These are phyloP conservation scores for Microcebus tavaratra DNA, from an alignment of 2,113 vertebrate species.

Conservation along the genomic window DNA sequence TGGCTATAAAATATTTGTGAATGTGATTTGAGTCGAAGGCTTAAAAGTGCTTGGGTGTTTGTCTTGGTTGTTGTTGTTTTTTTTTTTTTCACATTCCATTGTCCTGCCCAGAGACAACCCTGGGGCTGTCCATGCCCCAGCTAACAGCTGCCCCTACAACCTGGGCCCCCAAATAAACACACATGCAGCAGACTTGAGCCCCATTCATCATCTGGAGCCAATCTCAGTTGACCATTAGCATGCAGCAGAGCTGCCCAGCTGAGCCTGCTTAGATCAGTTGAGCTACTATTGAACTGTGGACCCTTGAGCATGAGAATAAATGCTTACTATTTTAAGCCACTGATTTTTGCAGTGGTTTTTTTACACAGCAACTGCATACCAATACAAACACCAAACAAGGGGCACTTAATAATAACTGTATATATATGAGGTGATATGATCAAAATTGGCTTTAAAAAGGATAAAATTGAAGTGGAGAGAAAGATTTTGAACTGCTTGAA, in stretches of 20 bases:
- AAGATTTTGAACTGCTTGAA: not conserved
- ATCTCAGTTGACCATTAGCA: not conserved
- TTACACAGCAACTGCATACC: not conserved
- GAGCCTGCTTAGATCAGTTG: not conserved
- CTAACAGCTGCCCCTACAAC: not conserved
- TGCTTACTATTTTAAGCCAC: not conserved
- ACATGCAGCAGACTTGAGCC: not conserved
- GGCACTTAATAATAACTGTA: not conserved
- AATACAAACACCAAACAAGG: not conserved
- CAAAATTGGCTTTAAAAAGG: not conserved
- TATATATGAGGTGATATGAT: not conserved
- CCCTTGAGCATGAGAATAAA: not conserved
- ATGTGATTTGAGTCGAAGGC: not conserved
- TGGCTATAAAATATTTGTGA: not conserved
- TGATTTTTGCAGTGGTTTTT: not conserved
- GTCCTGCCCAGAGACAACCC: not conserved
- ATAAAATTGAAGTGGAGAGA: not conserved
- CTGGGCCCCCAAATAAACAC: not conserved
- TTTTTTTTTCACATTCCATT: not conserved
- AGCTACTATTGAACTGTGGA: not conserved
- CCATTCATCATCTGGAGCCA: not conserved
- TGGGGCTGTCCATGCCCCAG: not conserved
- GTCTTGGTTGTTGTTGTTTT: not conserved
- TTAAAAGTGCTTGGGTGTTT: not conserved
- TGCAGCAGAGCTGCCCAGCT: not conserved